Base-by-base conservation (phyloP, 1,140 invertebrate genomes). In the Drosophila elegans region DNA sequence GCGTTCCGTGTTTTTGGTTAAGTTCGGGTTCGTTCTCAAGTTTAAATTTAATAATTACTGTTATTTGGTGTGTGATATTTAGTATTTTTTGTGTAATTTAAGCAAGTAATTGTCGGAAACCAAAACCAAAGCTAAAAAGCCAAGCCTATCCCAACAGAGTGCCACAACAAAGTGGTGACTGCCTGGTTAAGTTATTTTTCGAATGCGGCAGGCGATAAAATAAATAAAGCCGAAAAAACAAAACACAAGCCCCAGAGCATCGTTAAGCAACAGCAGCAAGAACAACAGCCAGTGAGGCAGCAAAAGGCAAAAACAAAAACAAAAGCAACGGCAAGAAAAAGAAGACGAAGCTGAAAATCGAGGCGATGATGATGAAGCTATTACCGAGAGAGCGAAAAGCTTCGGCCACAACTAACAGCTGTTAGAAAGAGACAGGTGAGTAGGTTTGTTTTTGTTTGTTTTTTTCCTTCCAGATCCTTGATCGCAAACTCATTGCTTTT, bases 401-500 rank as follows among this genome's bases (percentile, higher is more conserved):
- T 56, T 36, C 38, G 48, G 21, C 42, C 39, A 27, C 27, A 51
- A 29, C 36, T 12, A 48, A 4, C 60, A 68, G 60, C 60, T 68
- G 64, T 66, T 68, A 71, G 42, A 57, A 16, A 39, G 29, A 38
- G n/a, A 69, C 32, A 46, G 53, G 42, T 56, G n/a, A 45, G 62
- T 45, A 16, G 11, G 13, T 10, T 46, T 64, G 39, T 59, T 27
- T 49, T 45, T 59, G 16, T 39, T 27, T 67, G 45, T 16, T 12
- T 9, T 49, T 32, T 32, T 32, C 16, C 11, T 21, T 21, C 44
- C 29, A 39, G 67, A 71, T 71, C 67, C 64, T 57, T 71, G 67
- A 72, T 72, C 16, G 42, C 10, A 27, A 55, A 64, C 66, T 57
- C 62, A 69, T 16, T 68, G 60, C 73, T 45, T 78, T 85, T 81